Percentiles rank a stretch among this genome's conserved stretches.
Evolutionary conservation across 2,888 invertebrate genomes (phyloP).

Genomic region (Pristionchus arcanus): DNA sequence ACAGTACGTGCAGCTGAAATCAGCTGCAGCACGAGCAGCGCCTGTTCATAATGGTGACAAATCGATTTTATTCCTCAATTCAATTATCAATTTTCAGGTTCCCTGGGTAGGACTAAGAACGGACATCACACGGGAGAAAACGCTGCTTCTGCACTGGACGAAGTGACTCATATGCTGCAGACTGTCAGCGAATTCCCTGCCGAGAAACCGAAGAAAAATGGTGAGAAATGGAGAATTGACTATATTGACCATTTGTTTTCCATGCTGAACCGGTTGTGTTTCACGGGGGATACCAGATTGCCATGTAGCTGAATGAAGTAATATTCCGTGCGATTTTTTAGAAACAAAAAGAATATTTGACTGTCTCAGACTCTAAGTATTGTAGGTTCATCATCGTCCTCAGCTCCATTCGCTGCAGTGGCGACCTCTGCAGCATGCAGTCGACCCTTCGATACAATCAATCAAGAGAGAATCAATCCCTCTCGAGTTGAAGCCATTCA

Average conservation of each 20-base stretch:
- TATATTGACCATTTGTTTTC: not conserved
- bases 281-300: not conserved
- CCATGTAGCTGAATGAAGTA: too few species aligned
- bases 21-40: not conserved
- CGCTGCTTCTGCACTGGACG: conserved; percentile 62
- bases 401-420: conserved; percentile 23
- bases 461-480: conserved; percentile 75
- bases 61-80: not conserved
- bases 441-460: conserved; percentile 68
- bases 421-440: not conserved
- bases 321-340: not conserved
- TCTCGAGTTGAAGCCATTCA: conserved; percentile 77
- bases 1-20: not conserved
- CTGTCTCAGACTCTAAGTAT: not conserved
- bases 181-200: conserved; percentile 65
- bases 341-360: too few species aligned
- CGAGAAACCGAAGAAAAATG: conserved; percentile 39
- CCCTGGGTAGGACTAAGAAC: conserved; percentile 23
- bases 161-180: conserved; percentile 69
- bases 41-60: not conserved
- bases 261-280: not conserved
- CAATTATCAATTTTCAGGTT: conserved; percentile 27
- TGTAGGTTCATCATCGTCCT: not conserved
- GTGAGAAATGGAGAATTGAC: not conserved
- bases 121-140: not conserved